A percentile compares a stretch with the other conserved stretches of the same genome.
Conservation (phyloP, 2,888 invertebrate species). For the Eugnorisma glareosa region DNA sequence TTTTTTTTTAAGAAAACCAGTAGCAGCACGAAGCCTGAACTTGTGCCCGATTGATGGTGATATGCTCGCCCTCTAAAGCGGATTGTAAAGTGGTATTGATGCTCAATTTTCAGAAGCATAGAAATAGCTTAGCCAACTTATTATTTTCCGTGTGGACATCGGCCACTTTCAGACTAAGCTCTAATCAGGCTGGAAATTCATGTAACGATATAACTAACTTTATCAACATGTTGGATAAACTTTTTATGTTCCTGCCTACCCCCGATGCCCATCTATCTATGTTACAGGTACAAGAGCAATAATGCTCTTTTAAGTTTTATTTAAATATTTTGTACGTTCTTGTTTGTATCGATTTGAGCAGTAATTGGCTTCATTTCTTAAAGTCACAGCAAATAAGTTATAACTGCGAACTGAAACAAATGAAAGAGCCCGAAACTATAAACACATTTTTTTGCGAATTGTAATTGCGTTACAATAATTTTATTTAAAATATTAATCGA, state of each 20-base stretch:
- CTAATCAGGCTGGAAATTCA: background rate
- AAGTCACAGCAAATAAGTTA: constrained; percentile 27
- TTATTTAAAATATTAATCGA: constrained; percentile 8
- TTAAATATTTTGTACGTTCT: constrained; percentile 4
- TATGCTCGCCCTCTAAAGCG: background rate
- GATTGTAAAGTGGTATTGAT: background rate
- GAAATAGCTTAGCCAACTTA: background rate
- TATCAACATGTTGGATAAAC: background rate
- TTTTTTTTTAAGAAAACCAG: background rate
- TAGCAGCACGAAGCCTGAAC: background rate
- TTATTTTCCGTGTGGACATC: background rate
- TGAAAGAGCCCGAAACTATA: background rate
- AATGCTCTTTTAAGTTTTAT: constrained; percentile 20
- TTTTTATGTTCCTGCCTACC: background rate
- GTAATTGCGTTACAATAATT: background rate
- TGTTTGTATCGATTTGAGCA: constrained; percentile 17
- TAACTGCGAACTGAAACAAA: background rate
- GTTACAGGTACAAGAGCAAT: constrained; percentile 36
- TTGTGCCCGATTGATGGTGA: background rate
- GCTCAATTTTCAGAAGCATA: background rate
- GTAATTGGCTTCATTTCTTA: constrained; percentile 42
- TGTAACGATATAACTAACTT: background rate
- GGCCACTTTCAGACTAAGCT: background rate
- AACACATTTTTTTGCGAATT: constrained; percentile 2
- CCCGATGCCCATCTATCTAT: constrained; percentile 12